These are phyloP conservation scores for Phymorhynchus buccinoides DNA, from an alignment of 1,140 invertebrate species.

Conservation along the genomic window DNA sequence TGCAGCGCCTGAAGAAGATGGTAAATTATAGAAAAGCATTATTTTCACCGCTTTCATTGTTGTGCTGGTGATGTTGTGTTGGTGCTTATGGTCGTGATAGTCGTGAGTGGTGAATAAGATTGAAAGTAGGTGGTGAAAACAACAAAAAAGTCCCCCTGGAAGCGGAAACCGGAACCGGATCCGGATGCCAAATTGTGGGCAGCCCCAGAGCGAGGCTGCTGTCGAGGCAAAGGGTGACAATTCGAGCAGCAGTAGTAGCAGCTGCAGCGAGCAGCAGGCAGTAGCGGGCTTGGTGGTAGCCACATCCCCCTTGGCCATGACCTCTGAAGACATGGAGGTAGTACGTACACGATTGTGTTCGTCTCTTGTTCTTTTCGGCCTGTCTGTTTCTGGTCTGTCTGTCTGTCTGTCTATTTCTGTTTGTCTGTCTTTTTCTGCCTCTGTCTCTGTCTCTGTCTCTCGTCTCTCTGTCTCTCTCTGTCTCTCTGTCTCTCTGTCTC, in stretches of 20 bases:
- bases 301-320: conserved; percentile 14
- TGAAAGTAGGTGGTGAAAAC: background rate
- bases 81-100: background rate
- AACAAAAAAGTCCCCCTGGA: background rate
- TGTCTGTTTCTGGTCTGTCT: background rate
- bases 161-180: background rate
- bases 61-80: background rate
- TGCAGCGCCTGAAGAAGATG: background rate
- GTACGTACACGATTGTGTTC: background rate
- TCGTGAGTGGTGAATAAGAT: background rate
- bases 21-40: background rate
- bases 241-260: background rate
- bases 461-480: too few species aligned
- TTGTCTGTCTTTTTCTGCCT: too few species aligned
- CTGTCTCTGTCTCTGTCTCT: too few species aligned
- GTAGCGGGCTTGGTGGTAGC: background rate
- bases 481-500: background rate
- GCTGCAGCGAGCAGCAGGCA: background rate
- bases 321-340: conserved; percentile 33
- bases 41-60: background rate
- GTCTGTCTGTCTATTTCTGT: conserved; percentile 9
- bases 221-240: conserved; percentile 26
- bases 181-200: conserved; percentile 2
- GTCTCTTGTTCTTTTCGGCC: too few species aligned
- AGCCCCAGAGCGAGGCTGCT: conserved; percentile 3